A percentile compares a stretch with the other conserved stretches of the same genome.
Conservation (phyloP, 2,888 invertebrate genomes). For the Drosophila falleni region DNA sequence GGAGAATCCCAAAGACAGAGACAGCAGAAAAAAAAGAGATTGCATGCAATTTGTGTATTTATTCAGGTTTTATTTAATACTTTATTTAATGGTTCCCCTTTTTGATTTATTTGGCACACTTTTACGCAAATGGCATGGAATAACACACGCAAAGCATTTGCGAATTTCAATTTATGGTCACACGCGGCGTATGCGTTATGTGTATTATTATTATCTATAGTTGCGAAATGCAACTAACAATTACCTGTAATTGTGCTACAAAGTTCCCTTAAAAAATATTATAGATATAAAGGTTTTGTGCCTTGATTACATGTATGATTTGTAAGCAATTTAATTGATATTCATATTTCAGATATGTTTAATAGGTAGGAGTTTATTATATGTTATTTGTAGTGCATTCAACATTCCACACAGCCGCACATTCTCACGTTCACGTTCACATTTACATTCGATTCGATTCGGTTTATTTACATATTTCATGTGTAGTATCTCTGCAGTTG, state of each 20-base stretch:
- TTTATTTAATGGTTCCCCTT: conserved; percentile 53
- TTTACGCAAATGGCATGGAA: conserved; percentile 53
- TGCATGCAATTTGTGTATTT: conserved; percentile 54
- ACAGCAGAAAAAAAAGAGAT: background rate
- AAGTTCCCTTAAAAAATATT: conserved; percentile 3
- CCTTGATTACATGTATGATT: background rate
- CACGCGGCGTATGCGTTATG: conserved; percentile 65
- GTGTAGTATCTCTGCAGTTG: conserved; percentile 58
- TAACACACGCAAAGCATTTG: conserved; percentile 46
- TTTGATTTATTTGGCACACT: conserved; percentile 78
- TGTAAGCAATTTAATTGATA: conserved; percentile 8
- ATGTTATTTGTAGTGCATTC: conserved; percentile 38
- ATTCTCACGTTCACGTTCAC: conserved; percentile 62
- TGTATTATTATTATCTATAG: conserved; percentile 6
- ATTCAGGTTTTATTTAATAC: conserved; percentile 61
- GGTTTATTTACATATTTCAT: conserved; percentile 62
- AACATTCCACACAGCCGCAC: conserved; percentile 52
- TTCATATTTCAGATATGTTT: conserved; percentile 10
- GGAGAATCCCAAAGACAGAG: conserved; percentile 4
- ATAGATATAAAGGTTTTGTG: background rate
- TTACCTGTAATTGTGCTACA: conserved; percentile 15
- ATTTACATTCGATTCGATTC: background rate
- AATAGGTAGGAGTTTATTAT: background rate
- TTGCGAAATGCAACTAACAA: conserved; percentile 1
- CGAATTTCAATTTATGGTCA: conserved; percentile 48